Percentiles rank a stretch among this genome's conserved stretches.
Evolutionary conservation across 35 echinoderm and acorn worm species (phyloP).

Genomic region (Apostichopus parvimensis): DNA sequence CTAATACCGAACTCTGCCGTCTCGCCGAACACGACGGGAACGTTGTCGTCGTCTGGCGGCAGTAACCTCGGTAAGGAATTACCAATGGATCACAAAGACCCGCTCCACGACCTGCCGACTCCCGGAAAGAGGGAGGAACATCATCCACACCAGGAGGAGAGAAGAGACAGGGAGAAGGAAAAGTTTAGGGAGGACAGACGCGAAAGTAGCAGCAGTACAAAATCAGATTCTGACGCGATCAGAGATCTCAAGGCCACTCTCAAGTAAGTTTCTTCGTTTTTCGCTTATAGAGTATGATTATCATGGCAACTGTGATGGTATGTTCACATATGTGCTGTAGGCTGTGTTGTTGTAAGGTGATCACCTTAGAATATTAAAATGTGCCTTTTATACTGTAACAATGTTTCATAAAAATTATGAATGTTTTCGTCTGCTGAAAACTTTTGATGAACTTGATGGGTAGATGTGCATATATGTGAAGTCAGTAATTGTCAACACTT

Average conservation of each 20-base stretch:
- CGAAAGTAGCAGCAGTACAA: slow-evolving; percentile 34
- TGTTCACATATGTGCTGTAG: too few species aligned
- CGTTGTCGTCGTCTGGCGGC: slow-evolving; percentile 18
- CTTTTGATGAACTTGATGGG: too few species aligned
- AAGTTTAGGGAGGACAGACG: slow-evolving; percentile 61
- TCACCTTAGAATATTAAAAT: too few species aligned
- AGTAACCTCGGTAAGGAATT: slow-evolving; percentile 50
- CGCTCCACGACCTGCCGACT: slow-evolving; percentile 67
- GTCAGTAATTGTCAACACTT: too few species aligned
- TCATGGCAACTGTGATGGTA: too few species aligned
- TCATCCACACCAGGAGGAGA: slow-evolving; percentile 59
- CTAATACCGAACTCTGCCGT: slow-evolving; percentile 25
- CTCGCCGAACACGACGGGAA: not conserved
- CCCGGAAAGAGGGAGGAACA: slow-evolving; percentile 61
- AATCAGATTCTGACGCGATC: slow-evolving; percentile 72
- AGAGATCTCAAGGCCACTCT: slow-evolving; percentile 82
- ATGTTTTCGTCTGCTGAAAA: too few species aligned
- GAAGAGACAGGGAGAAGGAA: slow-evolving; percentile 71
- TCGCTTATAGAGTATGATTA: not conserved
- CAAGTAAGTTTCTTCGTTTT: slow-evolving; percentile 67
- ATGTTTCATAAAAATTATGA: too few species aligned
- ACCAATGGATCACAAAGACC: slow-evolving; percentile 71
- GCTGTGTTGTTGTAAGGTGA: too few species aligned
- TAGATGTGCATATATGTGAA: too few species aligned
- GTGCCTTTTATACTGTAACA: too few species aligned